phyloP scores from a whole-genome alignment of 1,140 invertebrate species.

The Calliopsis andreniformis region DNA sequence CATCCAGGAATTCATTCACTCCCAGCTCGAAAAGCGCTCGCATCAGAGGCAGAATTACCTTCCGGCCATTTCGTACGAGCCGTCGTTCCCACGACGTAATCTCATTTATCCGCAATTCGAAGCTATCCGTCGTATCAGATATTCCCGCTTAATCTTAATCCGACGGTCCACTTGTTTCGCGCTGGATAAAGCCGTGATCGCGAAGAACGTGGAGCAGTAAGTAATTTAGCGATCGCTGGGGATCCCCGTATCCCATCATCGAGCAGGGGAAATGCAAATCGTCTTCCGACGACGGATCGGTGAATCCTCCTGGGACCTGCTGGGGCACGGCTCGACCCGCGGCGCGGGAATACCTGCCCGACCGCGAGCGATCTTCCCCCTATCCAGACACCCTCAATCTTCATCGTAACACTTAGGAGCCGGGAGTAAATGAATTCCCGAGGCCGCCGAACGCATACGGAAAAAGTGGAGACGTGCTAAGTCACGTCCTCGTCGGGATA shows the following conservation, averaged over 20 bases:
- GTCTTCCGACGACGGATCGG: constrained; percentile 58
- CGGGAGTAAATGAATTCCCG: constrained; percentile 62
- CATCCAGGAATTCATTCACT: too few species aligned
- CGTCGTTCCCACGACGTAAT: background rate
- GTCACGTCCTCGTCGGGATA: constrained; percentile 56
- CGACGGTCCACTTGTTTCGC: constrained; percentile 35
- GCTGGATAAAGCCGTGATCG: constrained; percentile 1
- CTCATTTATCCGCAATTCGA: background rate
- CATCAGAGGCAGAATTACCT: too few species aligned
- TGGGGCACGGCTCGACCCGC: constrained; percentile 49
- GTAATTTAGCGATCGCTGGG: constrained; percentile 65
- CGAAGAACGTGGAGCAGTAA: constrained; percentile 61
- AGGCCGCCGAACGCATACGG: constrained; percentile 55
- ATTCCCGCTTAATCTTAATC: constrained; percentile 5
- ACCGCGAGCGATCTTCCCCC: constrained; percentile 44
- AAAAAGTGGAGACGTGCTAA: constrained; percentile 46
- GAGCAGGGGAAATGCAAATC: constrained; percentile 63
- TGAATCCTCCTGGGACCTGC: constrained; percentile 61
- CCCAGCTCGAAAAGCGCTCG: too few species aligned
- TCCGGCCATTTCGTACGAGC: background rate
- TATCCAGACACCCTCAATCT: constrained; percentile 62
- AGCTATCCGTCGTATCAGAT: background rate
- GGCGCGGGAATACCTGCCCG: constrained; percentile 53
- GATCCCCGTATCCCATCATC: constrained; percentile 45
- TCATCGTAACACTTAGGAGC: constrained; percentile 63